Conservation (phyloP, 2,888 invertebrate species). For the Sinopyrophorus schimmeli region DNA sequence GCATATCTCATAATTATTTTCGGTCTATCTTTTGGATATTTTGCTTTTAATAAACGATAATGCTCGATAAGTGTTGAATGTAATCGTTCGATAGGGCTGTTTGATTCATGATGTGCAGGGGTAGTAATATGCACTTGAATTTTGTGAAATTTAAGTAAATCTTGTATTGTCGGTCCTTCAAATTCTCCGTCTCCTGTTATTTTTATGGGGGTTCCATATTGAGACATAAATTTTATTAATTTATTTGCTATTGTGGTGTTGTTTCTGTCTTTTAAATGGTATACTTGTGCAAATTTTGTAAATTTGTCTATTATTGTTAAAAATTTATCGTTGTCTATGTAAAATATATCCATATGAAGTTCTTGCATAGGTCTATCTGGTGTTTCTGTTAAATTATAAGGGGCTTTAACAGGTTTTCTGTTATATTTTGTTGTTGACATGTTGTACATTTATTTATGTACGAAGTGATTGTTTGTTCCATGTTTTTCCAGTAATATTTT, state of each 20-base stretch:
- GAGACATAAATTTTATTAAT: not conserved
- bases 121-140: constrained; percentile 1
- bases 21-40: not conserved
- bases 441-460: not conserved
- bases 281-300: constrained; percentile 3
- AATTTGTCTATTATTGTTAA: not conserved
- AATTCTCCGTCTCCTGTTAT: not conserved
- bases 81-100: not conserved
- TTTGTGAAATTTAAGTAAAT: constrained; percentile 4
- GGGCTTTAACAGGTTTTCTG: not conserved
- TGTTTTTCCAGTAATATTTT: constrained; percentile 5
- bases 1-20: not conserved
- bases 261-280: not conserved
- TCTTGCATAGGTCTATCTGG: not conserved
- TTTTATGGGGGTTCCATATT: not conserved
- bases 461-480: not conserved
- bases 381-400: not conserved
- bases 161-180: not conserved
- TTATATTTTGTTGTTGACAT: not conserved
- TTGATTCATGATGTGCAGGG: constrained; percentile 2
- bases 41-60: constrained; percentile 9
- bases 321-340: not conserved
- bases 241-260: not conserved
- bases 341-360: constrained; percentile 2
- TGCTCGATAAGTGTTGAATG: constrained; percentile 2